A percentile compares a stretch with the other conserved stretches of the same genome.
Conservation (phyloP, 1,140 invertebrate genomes). For the Tetramorium simillimum region DNA sequence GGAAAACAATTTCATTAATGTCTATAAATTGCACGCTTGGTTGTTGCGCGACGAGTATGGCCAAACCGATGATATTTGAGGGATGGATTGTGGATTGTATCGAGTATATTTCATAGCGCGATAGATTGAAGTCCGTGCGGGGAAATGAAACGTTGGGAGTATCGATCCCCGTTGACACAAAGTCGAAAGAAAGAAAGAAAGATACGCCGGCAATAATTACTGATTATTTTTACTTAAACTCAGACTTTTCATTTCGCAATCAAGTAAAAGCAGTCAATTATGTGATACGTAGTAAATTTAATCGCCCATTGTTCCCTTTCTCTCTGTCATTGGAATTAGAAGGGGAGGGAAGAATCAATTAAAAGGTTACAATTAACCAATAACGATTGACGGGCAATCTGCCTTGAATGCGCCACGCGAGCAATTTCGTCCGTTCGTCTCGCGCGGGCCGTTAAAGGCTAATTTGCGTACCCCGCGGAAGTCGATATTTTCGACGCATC, state of each 20-base stretch:
- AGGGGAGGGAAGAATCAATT: neutral
- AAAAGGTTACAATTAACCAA: conserved; percentile 6
- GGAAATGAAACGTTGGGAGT: conserved; percentile 22
- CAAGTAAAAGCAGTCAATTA: neutral
- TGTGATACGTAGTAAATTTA: neutral
- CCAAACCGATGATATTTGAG: conserved; percentile 32
- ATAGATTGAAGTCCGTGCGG: neutral
- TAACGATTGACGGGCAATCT: conserved; percentile 19
- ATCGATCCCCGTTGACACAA: neutral
- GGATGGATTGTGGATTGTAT: conserved; percentile 25
- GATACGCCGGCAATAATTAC: neutral
- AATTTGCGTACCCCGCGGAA: conserved; percentile 29
- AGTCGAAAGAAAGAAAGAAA: conserved; percentile 8
- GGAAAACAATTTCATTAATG: conserved; percentile 43
- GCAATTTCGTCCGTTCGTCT: neutral
- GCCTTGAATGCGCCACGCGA: neutral
- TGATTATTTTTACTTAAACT: neutral
- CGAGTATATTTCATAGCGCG: conserved; percentile 1
- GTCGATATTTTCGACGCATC: conserved; percentile 52
- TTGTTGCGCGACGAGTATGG: neutral
- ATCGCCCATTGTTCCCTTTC: neutral
- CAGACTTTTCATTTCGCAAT: neutral
- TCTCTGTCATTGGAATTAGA: neutral
- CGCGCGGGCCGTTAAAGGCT: conserved; percentile 16
- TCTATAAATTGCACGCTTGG: conserved; percentile 38